Evolutionary conservation across 2,113 vertebrate genomes (phyloP), one percentile per base, ranked within the genome.

Genomic region (Pongo abelii): DNA sequence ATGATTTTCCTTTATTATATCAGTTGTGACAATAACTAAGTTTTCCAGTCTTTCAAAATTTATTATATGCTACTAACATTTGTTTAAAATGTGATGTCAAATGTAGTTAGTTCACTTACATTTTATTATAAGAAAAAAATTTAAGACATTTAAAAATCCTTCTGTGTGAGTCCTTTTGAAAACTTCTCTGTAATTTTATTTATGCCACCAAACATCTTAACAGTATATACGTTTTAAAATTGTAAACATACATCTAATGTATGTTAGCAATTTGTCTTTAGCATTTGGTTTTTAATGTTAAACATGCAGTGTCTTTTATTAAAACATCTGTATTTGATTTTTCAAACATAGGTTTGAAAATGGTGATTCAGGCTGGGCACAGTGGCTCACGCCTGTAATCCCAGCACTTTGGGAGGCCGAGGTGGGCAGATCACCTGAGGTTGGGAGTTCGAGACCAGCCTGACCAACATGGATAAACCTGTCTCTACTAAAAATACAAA

Each of bases 21-120:
- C 93, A 55, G 93, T 70, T 97, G 59, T 97, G 94, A 98, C 87
- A 94, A 84, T 91, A 97, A 98, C 97, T 97, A 84, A 97, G 88
- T 83, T 97, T 98, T 97, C 91, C 90, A 84, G 69, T 96, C 97
- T 97, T 96, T 95, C 83, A 98, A 96, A 98, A 89, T 95, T 95
- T 81, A 97, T 72, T 23, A 18, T 80, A 89, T 96, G 95, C 92
- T 89, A 89, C 81, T 93, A 96, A 30, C 81, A 96, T 84, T 97
- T 98, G 96, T 38, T 96, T 90, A 75, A 98, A 98, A 98, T 97
- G 97, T 89, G 81, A 98, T 83, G 50, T 94, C 46, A 97, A 97
- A 70, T 35, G 46, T 96, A 81, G 81, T 92, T 55, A 12, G 50
- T 80, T 96, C 70, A 97, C 97, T 98, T 98, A 94, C 79, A 38